Evolutionary conservation across 2,888 invertebrate genomes (phyloP).

Genomic region (Caenorhabditis japonica): DNA sequence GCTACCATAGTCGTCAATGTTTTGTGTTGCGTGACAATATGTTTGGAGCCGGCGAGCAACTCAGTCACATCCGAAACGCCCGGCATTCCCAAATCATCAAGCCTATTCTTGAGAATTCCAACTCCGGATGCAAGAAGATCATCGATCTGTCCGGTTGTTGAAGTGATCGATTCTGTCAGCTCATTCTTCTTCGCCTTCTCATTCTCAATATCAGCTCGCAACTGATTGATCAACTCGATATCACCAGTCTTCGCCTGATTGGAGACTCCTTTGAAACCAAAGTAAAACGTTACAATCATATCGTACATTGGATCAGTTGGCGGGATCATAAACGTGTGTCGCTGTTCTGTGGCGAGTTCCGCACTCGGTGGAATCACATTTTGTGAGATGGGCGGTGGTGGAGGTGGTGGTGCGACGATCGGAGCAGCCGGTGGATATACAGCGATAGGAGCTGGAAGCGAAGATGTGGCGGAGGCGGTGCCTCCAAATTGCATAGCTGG

Average conservation of each 20-base stretch:
- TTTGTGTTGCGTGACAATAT: conserved; percentile 66
- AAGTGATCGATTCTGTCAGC: not conserved
- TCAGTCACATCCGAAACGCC: conserved; percentile 56
- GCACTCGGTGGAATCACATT: conserved; percentile 19
- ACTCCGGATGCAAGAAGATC: conserved; percentile 36
- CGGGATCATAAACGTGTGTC: conserved; percentile 54
- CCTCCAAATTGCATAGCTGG: not conserved
- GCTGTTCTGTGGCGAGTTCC: conserved; percentile 17
- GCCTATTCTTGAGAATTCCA: conserved; percentile 26
- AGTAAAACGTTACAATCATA: conserved; percentile 37
- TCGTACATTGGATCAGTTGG: conserved; percentile 52
- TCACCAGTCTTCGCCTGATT: conserved; percentile 15
- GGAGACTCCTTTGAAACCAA: conserved; percentile 21
- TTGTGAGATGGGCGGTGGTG: conserved; percentile 8
- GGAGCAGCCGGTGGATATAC: conserved; percentile 17
- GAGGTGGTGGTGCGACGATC: not conserved
- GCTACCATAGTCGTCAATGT: conserved; percentile 53
- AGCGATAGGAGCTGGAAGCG: conserved; percentile 4
- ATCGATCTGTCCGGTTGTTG: conserved; percentile 15
- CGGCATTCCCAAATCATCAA: conserved; percentile 60
- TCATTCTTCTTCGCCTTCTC: conserved; percentile 16
- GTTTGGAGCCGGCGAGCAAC: conserved; percentile 60
- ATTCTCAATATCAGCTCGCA: conserved; percentile 22
- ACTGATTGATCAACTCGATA: not conserved
- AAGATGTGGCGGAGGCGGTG: not conserved